Conservation (phyloP, 1,140 invertebrate genomes). For the Varroa destructor region DNA sequence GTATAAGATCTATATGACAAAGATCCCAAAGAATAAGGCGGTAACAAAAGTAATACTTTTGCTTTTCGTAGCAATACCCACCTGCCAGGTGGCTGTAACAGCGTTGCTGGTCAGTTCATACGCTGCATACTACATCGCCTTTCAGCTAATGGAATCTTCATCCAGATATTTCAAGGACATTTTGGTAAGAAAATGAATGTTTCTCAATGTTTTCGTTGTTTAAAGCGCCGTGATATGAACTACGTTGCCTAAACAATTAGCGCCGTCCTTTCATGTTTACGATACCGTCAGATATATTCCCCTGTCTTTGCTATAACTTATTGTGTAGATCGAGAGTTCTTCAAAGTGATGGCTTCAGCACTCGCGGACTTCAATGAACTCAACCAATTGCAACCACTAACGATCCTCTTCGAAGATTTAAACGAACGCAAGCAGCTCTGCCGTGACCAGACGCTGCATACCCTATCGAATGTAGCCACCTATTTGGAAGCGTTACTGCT, state of each 20-base stretch:
- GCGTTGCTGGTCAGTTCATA: conserved; percentile 90
- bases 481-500: conserved; percentile 77
- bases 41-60: background rate
- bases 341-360: conserved; percentile 79
- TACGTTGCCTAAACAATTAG: too few species aligned
- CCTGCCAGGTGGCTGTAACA: conserved; percentile 70
- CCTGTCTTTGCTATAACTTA: too few species aligned
- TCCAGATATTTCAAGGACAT: conserved; percentile 84
- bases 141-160: conserved; percentile 85
- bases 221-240: too few species aligned
- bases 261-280: too few species aligned
- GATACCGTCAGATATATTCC: too few species aligned
- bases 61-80: conserved; percentile 51
- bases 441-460: conserved; percentile 54
- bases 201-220: too few species aligned
- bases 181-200: conserved; percentile 45
- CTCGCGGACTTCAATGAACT: conserved; percentile 92
- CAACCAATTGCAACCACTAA: conserved; percentile 81
- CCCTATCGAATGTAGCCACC: conserved; percentile 73
- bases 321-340: conserved; percentile 56
- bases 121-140: conserved; percentile 90
- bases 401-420: conserved; percentile 73
- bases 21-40: too few species aligned
- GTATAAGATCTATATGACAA: too few species aligned
- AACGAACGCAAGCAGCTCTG: conserved; percentile 76